Conservation (phyloP, 2,797 vertebrate genomes). For the Chelon labrosus region DNA sequence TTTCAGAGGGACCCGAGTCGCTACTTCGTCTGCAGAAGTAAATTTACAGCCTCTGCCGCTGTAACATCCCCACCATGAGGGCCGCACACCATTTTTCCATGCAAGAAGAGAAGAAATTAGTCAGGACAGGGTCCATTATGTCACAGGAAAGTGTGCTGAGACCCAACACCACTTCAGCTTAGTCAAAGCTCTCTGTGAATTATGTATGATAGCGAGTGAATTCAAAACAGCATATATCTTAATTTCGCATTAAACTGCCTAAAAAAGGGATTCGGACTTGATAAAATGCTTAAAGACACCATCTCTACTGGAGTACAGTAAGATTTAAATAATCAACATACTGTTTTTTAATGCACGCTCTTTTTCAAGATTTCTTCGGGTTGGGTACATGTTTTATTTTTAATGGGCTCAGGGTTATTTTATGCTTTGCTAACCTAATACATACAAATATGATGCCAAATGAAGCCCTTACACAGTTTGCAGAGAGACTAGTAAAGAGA, state of each 20-base stretch:
- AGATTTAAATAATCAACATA: no score
- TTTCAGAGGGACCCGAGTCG: no score
- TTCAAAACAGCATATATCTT: background rate
- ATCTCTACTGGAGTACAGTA: background rate
- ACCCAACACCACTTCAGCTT: background rate
- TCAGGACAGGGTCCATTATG: constrained; percentile 9
- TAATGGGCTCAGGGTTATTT: constrained; percentile 9
- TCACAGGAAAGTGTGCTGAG: constrained; percentile 12
- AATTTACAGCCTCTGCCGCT: constrained; percentile 4
- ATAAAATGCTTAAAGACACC: background rate
- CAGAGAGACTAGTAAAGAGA: background rate
- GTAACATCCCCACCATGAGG: background rate
- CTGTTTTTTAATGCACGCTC: no score
- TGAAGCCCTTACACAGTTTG: constrained; percentile 9
- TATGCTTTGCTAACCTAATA: background rate
- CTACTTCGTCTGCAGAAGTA: background rate
- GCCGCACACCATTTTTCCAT: background rate
- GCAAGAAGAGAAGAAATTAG: background rate
- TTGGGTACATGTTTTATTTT: constrained; percentile 3
- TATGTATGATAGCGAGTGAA: background rate
- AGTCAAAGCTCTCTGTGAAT: background rate
- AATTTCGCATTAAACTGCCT: background rate
- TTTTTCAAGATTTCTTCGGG: background rate
- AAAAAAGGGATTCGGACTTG: background rate
- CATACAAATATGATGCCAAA: constrained; percentile 6